These are phyloP conservation scores for Stomatorhinus ivindoensis DNA, from an alignment of 2,113 vertebrate genomes.

Conservation along the genomic window DNA sequence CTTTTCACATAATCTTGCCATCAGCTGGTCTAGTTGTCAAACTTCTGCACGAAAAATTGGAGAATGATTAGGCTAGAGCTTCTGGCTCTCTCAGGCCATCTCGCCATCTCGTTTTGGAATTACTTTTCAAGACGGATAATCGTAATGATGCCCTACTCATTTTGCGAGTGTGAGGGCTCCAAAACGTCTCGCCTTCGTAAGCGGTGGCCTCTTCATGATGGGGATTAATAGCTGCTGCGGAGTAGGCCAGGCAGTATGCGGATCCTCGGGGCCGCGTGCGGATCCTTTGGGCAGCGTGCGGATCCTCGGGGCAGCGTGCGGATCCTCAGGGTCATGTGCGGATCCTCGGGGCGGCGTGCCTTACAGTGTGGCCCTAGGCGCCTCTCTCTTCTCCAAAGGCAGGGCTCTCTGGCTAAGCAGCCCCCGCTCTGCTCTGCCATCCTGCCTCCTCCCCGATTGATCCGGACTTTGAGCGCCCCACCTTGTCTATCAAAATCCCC, in stretches of 20 bases:
- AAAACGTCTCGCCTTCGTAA: not conserved
- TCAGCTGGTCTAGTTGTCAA: not conserved
- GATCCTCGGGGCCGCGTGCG: no score
- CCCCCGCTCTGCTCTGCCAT: slow-evolving; percentile 15
- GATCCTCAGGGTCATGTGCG: not conserved
- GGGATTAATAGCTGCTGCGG: slow-evolving; percentile 32
- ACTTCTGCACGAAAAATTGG: not conserved
- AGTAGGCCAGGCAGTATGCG: slow-evolving; percentile 10
- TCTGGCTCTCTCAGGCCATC: not conserved
- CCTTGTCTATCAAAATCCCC: slow-evolving; percentile 26
- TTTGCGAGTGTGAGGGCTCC: not conserved
- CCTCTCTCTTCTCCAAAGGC: slow-evolving; percentile 6
- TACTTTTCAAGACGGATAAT: not conserved
- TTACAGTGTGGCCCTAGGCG: slow-evolving; percentile 8
- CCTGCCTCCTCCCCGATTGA: slow-evolving; percentile 30
- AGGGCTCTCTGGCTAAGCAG: slow-evolving; percentile 20
- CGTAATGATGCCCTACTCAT: not conserved
- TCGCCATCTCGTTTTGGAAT: not conserved
- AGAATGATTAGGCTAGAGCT: not conserved
- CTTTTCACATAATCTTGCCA: not conserved
- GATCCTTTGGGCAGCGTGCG: no score
- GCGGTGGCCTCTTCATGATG: slow-evolving; percentile 18
- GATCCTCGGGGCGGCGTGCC: slow-evolving; percentile 4
- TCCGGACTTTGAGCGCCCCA: slow-evolving; percentile 35
- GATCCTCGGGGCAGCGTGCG: no score